phyloP scores from a whole-genome alignment of 2,797 vertebrate genomes.

The Strix occidentalis region DNA sequence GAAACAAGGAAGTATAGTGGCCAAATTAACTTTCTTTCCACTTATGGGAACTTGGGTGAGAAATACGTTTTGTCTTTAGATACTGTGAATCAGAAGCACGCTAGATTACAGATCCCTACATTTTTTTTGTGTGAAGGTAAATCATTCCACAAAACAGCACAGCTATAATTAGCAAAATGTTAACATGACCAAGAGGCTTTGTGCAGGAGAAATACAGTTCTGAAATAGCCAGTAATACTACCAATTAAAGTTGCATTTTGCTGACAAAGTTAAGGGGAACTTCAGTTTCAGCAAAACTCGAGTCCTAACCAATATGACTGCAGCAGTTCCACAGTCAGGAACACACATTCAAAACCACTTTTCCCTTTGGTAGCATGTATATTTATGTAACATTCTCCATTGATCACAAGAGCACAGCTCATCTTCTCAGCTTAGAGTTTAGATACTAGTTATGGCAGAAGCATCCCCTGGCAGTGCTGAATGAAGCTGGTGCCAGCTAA shows the following conservation, averaged over 20 bases:
- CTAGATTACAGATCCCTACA: too few species aligned
- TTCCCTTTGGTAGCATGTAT: neutral
- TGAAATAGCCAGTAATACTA: neutral
- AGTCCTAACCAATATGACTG: neutral
- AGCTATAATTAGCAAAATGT: neutral
- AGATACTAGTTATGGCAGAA: conserved; percentile 17
- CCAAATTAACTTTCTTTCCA: neutral
- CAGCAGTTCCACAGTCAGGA: neutral
- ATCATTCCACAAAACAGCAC: neutral
- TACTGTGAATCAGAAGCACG: neutral
- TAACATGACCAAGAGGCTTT: neutral
- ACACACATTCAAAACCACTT: neutral
- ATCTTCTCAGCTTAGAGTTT: conserved; percentile 17
- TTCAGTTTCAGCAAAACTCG: neutral
- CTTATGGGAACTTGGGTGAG: neutral
- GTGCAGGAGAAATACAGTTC: neutral
- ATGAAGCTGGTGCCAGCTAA: neutral
- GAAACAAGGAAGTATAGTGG: neutral
- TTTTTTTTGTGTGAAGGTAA: neutral
- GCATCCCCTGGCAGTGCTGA: neutral
- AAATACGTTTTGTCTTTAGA: neutral
- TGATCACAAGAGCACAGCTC: conserved; percentile 1
- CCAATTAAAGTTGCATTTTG: neutral
- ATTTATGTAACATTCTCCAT: neutral
- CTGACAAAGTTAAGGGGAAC: neutral